Evolutionary conservation across 2,888 invertebrate genomes (phyloP).

Genomic region (Caenorhabditis drosophilae): DNA sequence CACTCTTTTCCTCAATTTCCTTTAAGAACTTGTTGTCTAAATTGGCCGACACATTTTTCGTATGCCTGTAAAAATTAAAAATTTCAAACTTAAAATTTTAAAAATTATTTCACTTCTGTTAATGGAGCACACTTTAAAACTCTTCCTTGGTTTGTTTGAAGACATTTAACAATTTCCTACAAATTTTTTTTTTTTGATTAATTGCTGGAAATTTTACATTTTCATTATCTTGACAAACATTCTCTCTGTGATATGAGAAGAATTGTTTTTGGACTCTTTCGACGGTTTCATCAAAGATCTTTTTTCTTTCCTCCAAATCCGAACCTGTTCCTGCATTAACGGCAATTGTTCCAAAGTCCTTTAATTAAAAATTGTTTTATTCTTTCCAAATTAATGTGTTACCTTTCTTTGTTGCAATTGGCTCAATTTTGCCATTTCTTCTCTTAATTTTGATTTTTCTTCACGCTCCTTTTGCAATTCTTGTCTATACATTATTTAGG

Average conservation of each 20-base stretch:
- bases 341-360: no score
- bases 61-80: conserved; percentile 33
- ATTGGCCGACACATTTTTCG: conserved; percentile 58
- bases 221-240: conserved; percentile 64
- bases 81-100: not conserved
- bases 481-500: conserved; percentile 40
- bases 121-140: conserved; percentile 62
- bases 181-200: no score
- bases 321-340: conserved; percentile 11
- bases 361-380: not conserved
- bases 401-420: conserved; percentile 57
- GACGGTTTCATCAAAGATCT: conserved; percentile 65
- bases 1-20: conserved; percentile 32
- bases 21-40: conserved; percentile 59
- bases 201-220: conserved; percentile 54
- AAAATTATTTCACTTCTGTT: conserved; percentile 29
- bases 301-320: conserved; percentile 64
- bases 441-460: conserved; percentile 56
- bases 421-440: conserved; percentile 57
- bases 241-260: conserved; percentile 63
- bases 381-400: not conserved
- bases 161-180: conserved; percentile 60
- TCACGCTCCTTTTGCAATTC: conserved; percentile 58
- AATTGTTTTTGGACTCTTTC: conserved; percentile 64
- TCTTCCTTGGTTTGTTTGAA: conserved; percentile 53